Conservation (phyloP, 2,113 vertebrate genomes). For the Onychostoma macrolepis region DNA sequence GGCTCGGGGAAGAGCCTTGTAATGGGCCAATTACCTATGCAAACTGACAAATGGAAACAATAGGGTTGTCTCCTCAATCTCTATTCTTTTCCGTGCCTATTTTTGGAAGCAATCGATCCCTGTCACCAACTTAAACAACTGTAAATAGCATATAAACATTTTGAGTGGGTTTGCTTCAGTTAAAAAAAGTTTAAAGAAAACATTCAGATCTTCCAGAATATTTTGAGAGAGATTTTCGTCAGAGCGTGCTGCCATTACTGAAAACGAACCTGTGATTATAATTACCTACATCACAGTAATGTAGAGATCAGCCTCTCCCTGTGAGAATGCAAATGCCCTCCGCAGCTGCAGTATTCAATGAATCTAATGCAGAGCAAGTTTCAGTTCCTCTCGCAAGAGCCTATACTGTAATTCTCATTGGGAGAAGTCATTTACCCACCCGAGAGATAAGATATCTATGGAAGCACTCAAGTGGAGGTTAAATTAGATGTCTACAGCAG, state of each 20-base stretch:
- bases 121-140: conserved; percentile 28
- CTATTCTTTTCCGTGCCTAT: conserved; percentile 30
- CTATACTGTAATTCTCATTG: not conserved
- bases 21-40: conserved; percentile 62
- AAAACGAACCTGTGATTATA: conserved; percentile 67
- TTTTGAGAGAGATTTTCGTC: conserved; percentile 39
- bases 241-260: conserved; percentile 58
- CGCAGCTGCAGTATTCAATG: conserved; percentile 27
- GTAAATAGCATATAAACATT: not conserved
- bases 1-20: conserved; percentile 50
- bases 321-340: conserved; percentile 41
- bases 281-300: conserved; percentile 61
- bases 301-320: conserved; percentile 30
- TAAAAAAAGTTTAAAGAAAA: not conserved
- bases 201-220: conserved; percentile 20
- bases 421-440: conserved; percentile 5
- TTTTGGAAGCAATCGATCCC: not conserved
- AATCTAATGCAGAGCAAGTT: conserved; percentile 17
- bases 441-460: conserved; percentile 39
- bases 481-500: conserved; percentile 35
- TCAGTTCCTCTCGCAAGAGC: conserved; percentile 17
- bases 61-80: conserved; percentile 11
- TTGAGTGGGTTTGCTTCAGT: not conserved
- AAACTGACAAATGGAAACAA: conserved; percentile 55
- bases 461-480: conserved; percentile 2